Percentiles rank a stretch among this genome's conserved stretches.
Conservation (phyloP, 2,797 vertebrate species). For the Thunnus albacares region DNA sequence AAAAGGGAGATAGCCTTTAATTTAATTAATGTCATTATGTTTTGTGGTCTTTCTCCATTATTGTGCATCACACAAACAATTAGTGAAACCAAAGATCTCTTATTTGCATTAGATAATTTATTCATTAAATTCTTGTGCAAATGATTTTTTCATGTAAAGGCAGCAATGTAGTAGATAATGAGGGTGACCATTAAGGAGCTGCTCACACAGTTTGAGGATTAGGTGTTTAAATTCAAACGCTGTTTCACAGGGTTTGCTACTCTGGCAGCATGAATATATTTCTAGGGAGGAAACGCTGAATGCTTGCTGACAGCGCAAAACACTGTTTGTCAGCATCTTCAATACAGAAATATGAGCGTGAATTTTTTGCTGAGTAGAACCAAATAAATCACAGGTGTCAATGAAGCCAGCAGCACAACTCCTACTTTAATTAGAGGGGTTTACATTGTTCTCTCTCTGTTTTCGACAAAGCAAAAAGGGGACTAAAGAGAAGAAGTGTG, state of each 20-base stretch:
- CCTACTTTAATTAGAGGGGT: constrained; percentile 25
- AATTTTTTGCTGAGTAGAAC: constrained; percentile 45
- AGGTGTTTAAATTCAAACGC: constrained; percentile 12
- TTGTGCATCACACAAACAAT: neutral
- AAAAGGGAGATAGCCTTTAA: neutral
- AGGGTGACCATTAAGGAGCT: neutral
- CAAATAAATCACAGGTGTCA: constrained; percentile 31
- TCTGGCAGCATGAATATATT: constrained; percentile 30
- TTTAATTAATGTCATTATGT: neutral
- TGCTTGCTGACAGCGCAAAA: constrained; percentile 32
- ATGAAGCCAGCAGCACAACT: constrained; percentile 4
- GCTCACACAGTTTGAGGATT: neutral
- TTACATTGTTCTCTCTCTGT: neutral
- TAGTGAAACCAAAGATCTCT: neutral
- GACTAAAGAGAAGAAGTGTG: neutral
- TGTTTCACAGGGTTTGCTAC: constrained; percentile 13
- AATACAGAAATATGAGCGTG: constrained; percentile 32
- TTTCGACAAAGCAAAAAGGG: neutral
- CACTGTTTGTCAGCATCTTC: constrained; percentile 43
- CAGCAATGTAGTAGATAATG: neutral
- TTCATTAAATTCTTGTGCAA: neutral
- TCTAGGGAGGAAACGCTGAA: constrained; percentile 3
- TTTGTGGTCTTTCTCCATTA: neutral
- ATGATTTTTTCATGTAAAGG: neutral
- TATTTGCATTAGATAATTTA: neutral